These are phyloP conservation scores for Holothuria glaberrima DNA, from an alignment of 35 echinoderm and acorn worm species.

Conservation along the genomic window DNA sequence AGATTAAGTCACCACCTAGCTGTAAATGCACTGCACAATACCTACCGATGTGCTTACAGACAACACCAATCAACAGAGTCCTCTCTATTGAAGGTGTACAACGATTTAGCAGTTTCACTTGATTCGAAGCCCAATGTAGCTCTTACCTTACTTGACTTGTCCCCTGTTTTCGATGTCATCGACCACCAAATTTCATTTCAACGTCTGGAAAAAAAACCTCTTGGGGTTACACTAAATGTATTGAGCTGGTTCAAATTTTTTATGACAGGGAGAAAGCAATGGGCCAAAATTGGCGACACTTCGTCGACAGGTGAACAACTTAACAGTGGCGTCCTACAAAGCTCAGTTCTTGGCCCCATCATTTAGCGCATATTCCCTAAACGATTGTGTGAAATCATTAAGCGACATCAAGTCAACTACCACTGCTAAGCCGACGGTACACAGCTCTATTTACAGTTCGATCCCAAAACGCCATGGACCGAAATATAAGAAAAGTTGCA, in stretches of 20 bases:
- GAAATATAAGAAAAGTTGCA: too few species aligned
- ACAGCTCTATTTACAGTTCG: too few species aligned
- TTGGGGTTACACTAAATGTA: constrained; percentile 23
- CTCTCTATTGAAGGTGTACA: constrained; percentile 33
- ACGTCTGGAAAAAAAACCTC: too few species aligned
- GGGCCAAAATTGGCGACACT: constrained; percentile 46
- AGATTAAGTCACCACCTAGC: too few species aligned
- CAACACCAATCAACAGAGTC: constrained; percentile 50
- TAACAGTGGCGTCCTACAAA: too few species aligned
- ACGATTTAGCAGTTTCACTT: constrained; percentile 30
- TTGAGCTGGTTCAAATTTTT: too few species aligned
- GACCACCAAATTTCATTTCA: too few species aligned
- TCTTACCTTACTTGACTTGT: constrained; percentile 78
- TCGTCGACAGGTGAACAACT: constrained; percentile 34
- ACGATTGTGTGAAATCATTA: constrained; percentile 56
- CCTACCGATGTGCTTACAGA: constrained; percentile 49
- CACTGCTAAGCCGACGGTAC: too few species aligned
- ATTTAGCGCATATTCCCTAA: constrained; percentile 64
- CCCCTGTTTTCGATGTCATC: constrained; percentile 67
- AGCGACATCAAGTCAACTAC: too few species aligned
- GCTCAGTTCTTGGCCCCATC: too few species aligned
- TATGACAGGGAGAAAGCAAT: constrained; percentile 29
- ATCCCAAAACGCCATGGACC: constrained; percentile 36
- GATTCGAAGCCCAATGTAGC: too few species aligned
- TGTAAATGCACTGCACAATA: too few species aligned